A percentile compares a stretch with the other conserved stretches of the same genome.
Evolutionary conservation across 2,797 vertebrate genomes (phyloP).

Genomic region (Halcyon leucocephala): DNA sequence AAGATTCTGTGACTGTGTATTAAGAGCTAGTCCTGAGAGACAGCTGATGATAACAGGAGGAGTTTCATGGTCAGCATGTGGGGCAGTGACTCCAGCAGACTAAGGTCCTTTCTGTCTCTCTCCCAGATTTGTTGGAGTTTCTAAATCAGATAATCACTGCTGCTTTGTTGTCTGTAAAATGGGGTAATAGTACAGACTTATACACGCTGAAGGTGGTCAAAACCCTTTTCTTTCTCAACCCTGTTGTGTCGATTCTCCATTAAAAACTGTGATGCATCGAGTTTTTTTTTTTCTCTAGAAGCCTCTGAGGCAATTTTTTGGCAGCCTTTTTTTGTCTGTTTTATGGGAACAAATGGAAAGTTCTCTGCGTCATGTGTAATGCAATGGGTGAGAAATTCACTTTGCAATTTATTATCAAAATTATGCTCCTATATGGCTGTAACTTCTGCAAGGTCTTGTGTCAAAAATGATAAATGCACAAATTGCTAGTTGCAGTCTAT

Average conservation of each 20-base stretch:
- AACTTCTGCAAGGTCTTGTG: conserved; percentile 8
- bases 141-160: neutral
- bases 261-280: neutral
- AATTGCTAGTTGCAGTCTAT: neutral
- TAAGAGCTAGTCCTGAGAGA: neutral
- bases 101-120: neutral
- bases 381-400: neutral
- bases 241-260: accelerated
- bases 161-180: neutral
- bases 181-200: neutral
- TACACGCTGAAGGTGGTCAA: neutral
- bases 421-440: neutral
- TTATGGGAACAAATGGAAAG: neutral
- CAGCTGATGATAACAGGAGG: neutral
- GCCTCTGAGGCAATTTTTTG: neutral
- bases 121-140: neutral
- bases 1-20: neutral
- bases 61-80: neutral
- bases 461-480: conserved; percentile 45
- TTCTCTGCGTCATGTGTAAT: neutral
- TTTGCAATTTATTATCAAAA: neutral
- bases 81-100: neutral
- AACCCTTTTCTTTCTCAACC: neutral
- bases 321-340: neutral
- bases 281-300: neutral